A percentile compares a stretch with the other conserved stretches of the same genome.
Evolutionary conservation across 2,888 invertebrate species (phyloP).

Genomic region (Coremacera marginata): DNA sequence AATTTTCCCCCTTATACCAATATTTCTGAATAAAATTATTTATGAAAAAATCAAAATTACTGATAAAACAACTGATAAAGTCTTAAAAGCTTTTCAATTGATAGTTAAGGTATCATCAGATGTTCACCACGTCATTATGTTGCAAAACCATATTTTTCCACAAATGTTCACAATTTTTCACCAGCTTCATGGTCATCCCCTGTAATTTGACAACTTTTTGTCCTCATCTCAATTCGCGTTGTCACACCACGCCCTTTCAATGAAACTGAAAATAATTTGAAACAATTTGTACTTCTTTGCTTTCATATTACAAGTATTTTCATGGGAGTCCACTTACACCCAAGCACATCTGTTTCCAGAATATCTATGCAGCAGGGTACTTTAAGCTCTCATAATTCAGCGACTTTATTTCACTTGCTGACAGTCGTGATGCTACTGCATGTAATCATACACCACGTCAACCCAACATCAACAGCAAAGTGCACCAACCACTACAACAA

Average conservation of each 20-base stretch:
- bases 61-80: conserved; percentile 34
- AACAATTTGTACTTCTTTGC: background rate
- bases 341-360: conserved; percentile 13
- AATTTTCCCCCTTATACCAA: background rate
- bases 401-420: conserved; percentile 14
- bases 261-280: conserved; percentile 15
- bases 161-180: conserved; percentile 67
- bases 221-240: background rate
- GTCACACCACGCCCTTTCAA: conserved; percentile 14
- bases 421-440: background rate
- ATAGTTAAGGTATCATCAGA: conserved; percentile 23
- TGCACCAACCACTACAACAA: conserved; percentile 23
- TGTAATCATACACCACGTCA: conserved; percentile 31
- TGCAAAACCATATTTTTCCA: conserved; percentile 65
- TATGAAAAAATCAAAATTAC: background rate
- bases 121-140: conserved; percentile 55
- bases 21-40: background rate
- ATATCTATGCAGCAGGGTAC: conserved; percentile 13
- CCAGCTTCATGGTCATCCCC: conserved; percentile 49
- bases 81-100: conserved; percentile 23
- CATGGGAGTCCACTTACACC: conserved; percentile 15
- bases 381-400: background rate
- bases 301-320: background rate
- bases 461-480: conserved; percentile 21
- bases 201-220: conserved; percentile 51